Percentiles rank a stretch among this genome's conserved stretches.
phyloP scores from a whole-genome alignment of 2,888 invertebrate genomes.

The Nymphalis polychloros region DNA sequence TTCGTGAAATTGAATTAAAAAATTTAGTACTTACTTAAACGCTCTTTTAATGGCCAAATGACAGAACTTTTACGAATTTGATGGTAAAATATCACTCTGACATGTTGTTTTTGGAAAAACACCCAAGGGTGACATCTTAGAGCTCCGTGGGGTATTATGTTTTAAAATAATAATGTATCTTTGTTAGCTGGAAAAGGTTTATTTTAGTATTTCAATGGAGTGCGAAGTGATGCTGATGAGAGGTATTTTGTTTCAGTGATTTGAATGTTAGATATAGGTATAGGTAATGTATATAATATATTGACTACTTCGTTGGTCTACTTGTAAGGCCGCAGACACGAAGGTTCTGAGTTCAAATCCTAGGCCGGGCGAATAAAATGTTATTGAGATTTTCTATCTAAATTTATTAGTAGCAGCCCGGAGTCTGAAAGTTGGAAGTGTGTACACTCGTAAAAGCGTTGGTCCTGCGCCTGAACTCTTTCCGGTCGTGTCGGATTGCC shows the following conservation, averaged over 20 bases:
- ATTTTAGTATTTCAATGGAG: slow-evolving; percentile 2
- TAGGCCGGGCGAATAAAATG: no score
- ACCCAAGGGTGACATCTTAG: slow-evolving; percentile 30
- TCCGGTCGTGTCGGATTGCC: no score
- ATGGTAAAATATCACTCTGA: slow-evolving; percentile 31
- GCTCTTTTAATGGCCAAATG: slow-evolving; percentile 17
- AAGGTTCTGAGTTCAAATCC: no score
- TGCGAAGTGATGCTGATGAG: neutral
- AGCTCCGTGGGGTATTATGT: slow-evolving; percentile 27
- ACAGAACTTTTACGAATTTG: slow-evolving; percentile 37
- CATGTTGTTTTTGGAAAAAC: slow-evolving; percentile 29
- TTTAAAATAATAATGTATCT: slow-evolving; percentile 31
- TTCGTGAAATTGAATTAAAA: slow-evolving; percentile 6
- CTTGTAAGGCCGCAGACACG: no score
- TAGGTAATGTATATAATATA: neutral
- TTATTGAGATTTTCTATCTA: no score
- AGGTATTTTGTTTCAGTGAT: neutral
- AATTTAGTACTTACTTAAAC: neutral
- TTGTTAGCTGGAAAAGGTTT: slow-evolving; percentile 18
- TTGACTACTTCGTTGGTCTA: no score
- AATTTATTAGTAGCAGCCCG: no score
- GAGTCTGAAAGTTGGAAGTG: no score
- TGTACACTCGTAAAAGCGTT: no score
- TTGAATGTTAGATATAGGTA: neutral
- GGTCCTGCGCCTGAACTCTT: no score